phyloP scores from a whole-genome alignment of 2,797 vertebrate genomes.

The Cirrhinus mrigala region DNA sequence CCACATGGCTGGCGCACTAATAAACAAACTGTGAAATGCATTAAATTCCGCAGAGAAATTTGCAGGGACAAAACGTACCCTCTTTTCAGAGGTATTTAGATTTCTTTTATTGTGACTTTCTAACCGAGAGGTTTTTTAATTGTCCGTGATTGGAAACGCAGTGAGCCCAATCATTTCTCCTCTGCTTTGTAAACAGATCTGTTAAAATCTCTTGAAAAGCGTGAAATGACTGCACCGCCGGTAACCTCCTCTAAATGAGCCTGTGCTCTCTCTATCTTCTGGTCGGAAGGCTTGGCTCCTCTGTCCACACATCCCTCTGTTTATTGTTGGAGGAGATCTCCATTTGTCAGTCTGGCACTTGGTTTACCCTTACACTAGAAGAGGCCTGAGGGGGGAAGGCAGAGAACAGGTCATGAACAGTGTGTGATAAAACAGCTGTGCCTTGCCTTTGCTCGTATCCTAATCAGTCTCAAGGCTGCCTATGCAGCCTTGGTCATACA shows the following conservation, averaged over 20 bases:
- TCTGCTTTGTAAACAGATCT: conserved; percentile 63
- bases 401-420: conserved; percentile 50
- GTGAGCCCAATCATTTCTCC: conserved; percentile 52
- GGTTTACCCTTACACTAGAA: conserved; percentile 51
- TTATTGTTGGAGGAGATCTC: conserved; percentile 53
- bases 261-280: conserved; percentile 33
- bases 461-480: conserved; percentile 21
- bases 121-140: conserved; percentile 55
- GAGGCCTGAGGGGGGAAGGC: conserved; percentile 37
- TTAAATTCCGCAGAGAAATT: conserved; percentile 62
- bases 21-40: conserved; percentile 67
- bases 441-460: conserved; percentile 25
- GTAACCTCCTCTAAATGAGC: conserved; percentile 46
- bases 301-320: conserved; percentile 48
- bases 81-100: conserved; percentile 52
- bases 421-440: conserved; percentile 55
- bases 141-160: conserved; percentile 62
- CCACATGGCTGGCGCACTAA: conserved; percentile 67
- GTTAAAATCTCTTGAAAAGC: conserved; percentile 63
- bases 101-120: conserved; percentile 49
- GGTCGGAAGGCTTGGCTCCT: conserved; percentile 8
- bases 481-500: conserved; percentile 8
- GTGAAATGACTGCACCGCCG: conserved; percentile 57
- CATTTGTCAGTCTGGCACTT: conserved; percentile 60
- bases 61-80: conserved; percentile 45